Evolutionary conservation across 2,888 invertebrate genomes (phyloP).

Genomic region (Bembecia ichneumoniformis): DNA sequence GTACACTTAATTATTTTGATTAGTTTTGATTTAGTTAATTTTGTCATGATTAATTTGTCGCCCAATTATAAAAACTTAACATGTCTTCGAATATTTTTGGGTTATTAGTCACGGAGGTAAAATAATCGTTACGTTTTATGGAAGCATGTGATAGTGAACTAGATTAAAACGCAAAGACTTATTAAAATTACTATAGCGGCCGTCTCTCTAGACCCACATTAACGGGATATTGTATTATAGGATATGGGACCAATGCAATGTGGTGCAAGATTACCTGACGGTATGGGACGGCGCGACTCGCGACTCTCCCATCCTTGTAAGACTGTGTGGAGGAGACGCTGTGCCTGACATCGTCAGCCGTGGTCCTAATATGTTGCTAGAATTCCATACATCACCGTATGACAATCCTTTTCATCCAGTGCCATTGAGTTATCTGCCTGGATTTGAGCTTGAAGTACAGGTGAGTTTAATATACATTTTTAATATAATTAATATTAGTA

Average conservation of each 20-base stretch:
- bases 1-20: no score
- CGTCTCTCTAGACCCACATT: no score
- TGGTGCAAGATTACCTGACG: slow-evolving; percentile 85
- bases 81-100: no score
- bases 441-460: slow-evolving; percentile 87
- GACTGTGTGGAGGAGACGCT: slow-evolving; percentile 86
- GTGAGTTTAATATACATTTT: slow-evolving; percentile 58
- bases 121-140: no score
- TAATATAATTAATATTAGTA: not conserved
- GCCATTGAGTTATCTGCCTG: slow-evolving; percentile 82
- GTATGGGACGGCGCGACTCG: slow-evolving; percentile 84
- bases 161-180: no score
- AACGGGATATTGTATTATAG: slow-evolving; percentile 34
- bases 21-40: no score
- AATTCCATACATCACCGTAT: slow-evolving; percentile 85
- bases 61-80: no score
- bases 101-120: no score
- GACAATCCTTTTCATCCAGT: slow-evolving; percentile 87
- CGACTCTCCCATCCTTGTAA: slow-evolving; percentile 80
- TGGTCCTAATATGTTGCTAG: slow-evolving; percentile 82
- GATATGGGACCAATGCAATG: slow-evolving; percentile 87
- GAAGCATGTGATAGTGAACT: no score
- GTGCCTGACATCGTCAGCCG: slow-evolving; percentile 85
- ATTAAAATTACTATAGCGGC: no score
- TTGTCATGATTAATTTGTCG: no score